Conservation (phyloP, 2,113 vertebrate species). For the Microtus ochrogaster region DNA sequence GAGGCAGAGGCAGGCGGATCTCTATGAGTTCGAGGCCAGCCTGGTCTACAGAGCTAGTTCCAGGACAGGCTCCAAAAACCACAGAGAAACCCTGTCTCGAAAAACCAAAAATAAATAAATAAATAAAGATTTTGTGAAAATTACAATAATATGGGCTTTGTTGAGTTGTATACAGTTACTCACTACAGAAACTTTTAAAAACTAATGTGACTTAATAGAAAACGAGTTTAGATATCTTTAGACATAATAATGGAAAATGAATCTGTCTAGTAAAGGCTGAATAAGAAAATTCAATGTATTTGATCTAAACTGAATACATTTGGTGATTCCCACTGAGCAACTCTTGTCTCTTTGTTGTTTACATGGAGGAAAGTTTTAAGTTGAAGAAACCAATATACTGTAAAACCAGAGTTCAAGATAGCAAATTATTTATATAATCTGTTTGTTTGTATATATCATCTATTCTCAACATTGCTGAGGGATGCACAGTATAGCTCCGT, state of each 20-base stretch:
- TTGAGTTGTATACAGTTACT: not conserved
- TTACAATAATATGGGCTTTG: not conserved
- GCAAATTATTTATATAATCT: conserved; percentile 76
- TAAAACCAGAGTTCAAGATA: conserved; percentile 67
- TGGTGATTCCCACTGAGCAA: not conserved
- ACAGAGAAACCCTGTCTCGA: no score
- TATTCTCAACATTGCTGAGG: conserved; percentile 67
- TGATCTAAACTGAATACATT: conserved; percentile 57
- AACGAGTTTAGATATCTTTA: not conserved
- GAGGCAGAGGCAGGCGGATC: no score
- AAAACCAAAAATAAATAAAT: no score
- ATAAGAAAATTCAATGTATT: conserved; percentile 34
- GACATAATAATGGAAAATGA: not conserved
- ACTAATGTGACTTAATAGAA: not conserved
- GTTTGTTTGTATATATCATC: conserved; percentile 62
- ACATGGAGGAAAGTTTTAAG: conserved; percentile 47
- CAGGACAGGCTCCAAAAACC: no score
- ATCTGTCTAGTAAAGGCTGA: conserved; percentile 17
- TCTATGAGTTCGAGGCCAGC: no score
- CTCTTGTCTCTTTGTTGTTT: not conserved
- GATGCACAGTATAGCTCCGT: conserved; percentile 43
- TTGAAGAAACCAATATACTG: conserved; percentile 51
- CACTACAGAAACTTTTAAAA: not conserved
- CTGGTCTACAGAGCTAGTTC: no score
- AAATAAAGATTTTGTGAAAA: not conserved